These are phyloP conservation scores for Eleutherodactylus coqui DNA, from an alignment of 2,797 vertebrate genomes.

Conservation along the genomic window DNA sequence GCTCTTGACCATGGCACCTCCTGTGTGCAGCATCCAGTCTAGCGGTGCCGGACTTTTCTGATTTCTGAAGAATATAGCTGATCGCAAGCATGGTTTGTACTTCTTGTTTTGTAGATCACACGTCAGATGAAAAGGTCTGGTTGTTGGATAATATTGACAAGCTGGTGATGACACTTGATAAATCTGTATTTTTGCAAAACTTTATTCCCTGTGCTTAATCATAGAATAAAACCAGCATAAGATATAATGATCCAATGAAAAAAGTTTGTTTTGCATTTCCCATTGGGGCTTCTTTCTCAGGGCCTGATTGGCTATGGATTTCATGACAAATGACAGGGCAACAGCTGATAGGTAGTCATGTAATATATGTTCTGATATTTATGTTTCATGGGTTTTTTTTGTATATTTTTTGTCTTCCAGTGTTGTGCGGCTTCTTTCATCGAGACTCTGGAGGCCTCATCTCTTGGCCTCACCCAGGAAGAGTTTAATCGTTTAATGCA, in stretches of 20 bases:
- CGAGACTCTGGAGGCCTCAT: conserved; percentile 80
- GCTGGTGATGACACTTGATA: conserved; percentile 83
- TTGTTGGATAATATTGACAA: conserved; percentile 84
- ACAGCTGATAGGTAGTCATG: background rate
- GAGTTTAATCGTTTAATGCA: conserved; percentile 81
- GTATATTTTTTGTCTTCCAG: conserved; percentile 65
- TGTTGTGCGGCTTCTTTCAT: conserved; percentile 83
- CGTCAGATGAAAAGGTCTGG: conserved; percentile 73
- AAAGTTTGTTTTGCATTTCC: background rate
- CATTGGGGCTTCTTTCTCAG: background rate
- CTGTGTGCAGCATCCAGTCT: no score
- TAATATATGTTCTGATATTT: background rate
- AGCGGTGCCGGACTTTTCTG: no score
- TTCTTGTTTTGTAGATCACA: conserved; percentile 69
- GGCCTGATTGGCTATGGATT: background rate
- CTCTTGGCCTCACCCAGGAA: conserved; percentile 78
- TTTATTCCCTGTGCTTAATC: no score
- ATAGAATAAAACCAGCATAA: no score
- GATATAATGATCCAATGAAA: no score
- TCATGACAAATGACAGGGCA: no score
- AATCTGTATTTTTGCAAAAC: conserved; percentile 84
- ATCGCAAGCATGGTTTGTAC: background rate
- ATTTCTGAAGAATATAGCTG: background rate
- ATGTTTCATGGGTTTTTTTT: background rate
- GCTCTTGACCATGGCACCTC: no score